Percentiles rank a stretch among this genome's conserved stretches.
Conservation (phyloP, 1,140 invertebrate genomes). For the Pseudobourletiella spinata region DNA sequence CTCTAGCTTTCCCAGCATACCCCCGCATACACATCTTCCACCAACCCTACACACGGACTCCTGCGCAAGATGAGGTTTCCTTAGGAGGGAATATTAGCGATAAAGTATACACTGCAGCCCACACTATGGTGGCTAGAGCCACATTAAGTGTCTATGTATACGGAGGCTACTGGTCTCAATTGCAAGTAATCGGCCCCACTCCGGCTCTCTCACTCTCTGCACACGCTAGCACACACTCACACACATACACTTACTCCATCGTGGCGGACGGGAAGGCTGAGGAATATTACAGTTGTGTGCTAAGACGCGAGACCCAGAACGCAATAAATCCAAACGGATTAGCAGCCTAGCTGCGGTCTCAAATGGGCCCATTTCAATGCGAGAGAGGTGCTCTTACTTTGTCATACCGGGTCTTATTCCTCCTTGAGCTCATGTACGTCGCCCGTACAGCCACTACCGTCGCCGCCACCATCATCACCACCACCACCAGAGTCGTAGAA, state of each 20-base stretch:
- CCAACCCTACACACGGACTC: too few relatives aligned
- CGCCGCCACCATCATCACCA: background rate
- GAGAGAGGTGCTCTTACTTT: conserved; percentile 30
- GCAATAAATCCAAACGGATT: conserved; percentile 33
- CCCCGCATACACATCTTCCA: too few relatives aligned
- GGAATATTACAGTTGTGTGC: conserved; percentile 3
- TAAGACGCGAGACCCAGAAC: conserved; percentile 9
- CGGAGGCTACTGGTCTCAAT: too few relatives aligned
- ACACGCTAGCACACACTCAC: background rate
- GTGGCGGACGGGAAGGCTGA: background rate
- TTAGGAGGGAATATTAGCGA: too few relatives aligned
- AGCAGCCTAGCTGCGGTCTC: conserved; percentile 18
- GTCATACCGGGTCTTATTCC: conserved; percentile 14
- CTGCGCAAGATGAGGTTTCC: too few relatives aligned
- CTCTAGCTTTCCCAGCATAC: too few relatives aligned
- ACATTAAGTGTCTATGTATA: too few relatives aligned
- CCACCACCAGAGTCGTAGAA: too few relatives aligned
- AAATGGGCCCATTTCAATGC: conserved; percentile 33
- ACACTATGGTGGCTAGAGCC: too few relatives aligned
- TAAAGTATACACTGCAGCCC: too few relatives aligned
- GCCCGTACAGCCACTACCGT: background rate
- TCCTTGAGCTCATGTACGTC: too few relatives aligned
- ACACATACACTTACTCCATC: background rate
- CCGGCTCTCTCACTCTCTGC: background rate
- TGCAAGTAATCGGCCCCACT: background rate